Base-by-base conservation (phyloP, 2,888 invertebrate species). In the Sinelater perroti region DNA sequence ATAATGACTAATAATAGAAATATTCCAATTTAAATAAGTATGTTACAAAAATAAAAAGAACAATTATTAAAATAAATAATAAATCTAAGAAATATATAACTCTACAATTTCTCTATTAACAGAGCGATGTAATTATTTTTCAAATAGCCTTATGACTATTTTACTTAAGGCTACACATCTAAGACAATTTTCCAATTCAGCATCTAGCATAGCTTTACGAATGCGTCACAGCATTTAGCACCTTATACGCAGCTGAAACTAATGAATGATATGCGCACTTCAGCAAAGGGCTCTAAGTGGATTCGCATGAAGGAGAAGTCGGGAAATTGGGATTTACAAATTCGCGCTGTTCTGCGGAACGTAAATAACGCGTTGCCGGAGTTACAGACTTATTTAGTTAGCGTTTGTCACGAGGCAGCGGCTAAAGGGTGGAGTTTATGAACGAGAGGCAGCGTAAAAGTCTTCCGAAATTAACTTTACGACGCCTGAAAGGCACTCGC, bases 301-400 rank as follows among this genome's bases (percentile, higher is more conserved):
- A 40, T 24, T 24, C 40, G 14, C 40, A 40, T 40, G 24, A 24
- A 40, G 40, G 24, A 24, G 16, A 40, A 21, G 40, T 16, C 20
- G 24, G 10, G 11, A 40, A 40, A 40, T 40, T 40, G 40, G 24
- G 24, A 40, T 40, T 40, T 40, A 40, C 40, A 40, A 40, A 40
- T 40, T 40, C 40, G 1, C 40, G 16, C 40, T 21, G 40, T 40
- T 40, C 4, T 16, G n/a, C 20, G 14, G 24, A 40, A 24, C 40
- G 40, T 40, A 40, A 40, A 40, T 40, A 40, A 40, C 40, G 40
- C 14, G 35, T 16, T 13, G n/a, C 8, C 18, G 14, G 40, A 40
- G 40, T 24, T 20, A 13, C n/a, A n/a, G n/a, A n/a, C 24, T 40
- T 40, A 40, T 40, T 40, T 40, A 21, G 40, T 40, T 40, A 40